These are phyloP conservation scores for Serripes groenlandicus DNA, from an alignment of 2,888 invertebrate species.

Conservation along the genomic window DNA sequence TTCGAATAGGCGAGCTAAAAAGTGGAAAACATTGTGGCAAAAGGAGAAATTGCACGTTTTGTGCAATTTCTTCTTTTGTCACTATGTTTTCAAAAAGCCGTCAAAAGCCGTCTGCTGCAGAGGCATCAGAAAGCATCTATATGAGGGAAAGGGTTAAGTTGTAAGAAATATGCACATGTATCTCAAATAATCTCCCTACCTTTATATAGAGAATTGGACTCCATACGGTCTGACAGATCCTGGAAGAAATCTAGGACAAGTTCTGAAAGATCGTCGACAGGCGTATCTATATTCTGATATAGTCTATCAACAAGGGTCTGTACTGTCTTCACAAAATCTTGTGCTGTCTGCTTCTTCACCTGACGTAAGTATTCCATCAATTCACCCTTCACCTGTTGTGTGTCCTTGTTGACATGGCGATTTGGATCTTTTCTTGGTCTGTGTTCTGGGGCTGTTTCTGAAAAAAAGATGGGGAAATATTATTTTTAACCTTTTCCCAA, in stretches of 20 bases:
- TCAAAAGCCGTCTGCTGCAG: too few relatives aligned
- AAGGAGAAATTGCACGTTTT: too few relatives aligned
- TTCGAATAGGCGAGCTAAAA: too few relatives aligned
- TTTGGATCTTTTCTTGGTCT: conserved; percentile 66
- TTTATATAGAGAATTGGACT: conserved; percentile 86
- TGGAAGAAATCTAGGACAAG: conserved; percentile 96
- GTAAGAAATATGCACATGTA: too few relatives aligned
- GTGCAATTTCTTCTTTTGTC: too few relatives aligned
- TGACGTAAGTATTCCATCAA: conserved; percentile 86
- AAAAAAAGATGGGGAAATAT: conserved; percentile 27
- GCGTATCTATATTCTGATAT: conserved; percentile 85
- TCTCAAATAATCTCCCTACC: conserved; percentile 83
- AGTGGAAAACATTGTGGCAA: too few relatives aligned
- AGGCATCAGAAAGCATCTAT: too few relatives aligned
- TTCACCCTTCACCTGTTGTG: conserved; percentile 86
- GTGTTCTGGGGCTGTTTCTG: conserved; percentile 58
- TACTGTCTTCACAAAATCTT: conserved; percentile 89
- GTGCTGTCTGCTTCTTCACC: conserved; percentile 84
- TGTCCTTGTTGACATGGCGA: conserved; percentile 82
- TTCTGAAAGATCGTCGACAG: conserved; percentile 91
- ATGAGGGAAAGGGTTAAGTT: too few relatives aligned
- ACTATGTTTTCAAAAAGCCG: too few relatives aligned
- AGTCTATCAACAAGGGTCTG: conserved; percentile 85
- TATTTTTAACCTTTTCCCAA: too few relatives aligned
- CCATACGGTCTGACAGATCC: conserved; percentile 91